A percentile compares a stretch with the other conserved stretches of the same genome.
These are phyloP conservation scores for Gymnocephalus cernua DNA, from an alignment of 2,113 vertebrate genomes.

Conservation along the genomic window DNA sequence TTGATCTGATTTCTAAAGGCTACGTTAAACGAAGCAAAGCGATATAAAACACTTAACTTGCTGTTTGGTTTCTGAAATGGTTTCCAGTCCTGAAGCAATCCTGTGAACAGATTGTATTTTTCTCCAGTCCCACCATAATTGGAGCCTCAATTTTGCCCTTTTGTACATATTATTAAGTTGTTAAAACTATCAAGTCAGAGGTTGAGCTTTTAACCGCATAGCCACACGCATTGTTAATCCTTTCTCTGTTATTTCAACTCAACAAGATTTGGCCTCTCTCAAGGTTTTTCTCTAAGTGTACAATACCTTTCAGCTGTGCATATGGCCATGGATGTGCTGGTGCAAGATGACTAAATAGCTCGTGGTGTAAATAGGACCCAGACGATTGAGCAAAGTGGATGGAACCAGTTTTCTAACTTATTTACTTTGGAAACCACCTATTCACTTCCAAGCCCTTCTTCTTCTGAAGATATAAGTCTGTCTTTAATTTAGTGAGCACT, in stretches of 20 bases:
- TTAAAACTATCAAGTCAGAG: constrained; percentile 82
- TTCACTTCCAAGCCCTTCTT: constrained; percentile 67
- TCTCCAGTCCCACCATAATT: constrained; percentile 71
- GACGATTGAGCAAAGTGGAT: constrained; percentile 72
- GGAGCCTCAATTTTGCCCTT: constrained; percentile 74
- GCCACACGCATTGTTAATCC: constrained; percentile 81
- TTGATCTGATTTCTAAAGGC: constrained; percentile 70
- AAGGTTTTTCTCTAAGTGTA: constrained; percentile 68
- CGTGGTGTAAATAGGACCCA: constrained; percentile 77
- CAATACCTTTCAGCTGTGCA: constrained; percentile 80
- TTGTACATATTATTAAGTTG: constrained; percentile 83
- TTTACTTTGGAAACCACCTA: constrained; percentile 81
- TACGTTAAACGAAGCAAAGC: constrained; percentile 61
- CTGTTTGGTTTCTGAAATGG: constrained; percentile 78
- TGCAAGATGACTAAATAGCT: constrained; percentile 73
- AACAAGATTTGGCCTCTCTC: constrained; percentile 71
- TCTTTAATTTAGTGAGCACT: constrained; percentile 76
- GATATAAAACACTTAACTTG: constrained; percentile 74
- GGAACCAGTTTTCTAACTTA: constrained; percentile 82
- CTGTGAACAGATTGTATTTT: constrained; percentile 77
- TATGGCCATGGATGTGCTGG: constrained; percentile 70
- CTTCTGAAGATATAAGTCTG: constrained; percentile 66
- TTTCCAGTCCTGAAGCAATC: constrained; percentile 76
- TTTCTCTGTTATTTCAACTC: constrained; percentile 75
- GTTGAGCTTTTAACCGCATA: constrained; percentile 71